Evolutionary conservation across 2,797 vertebrate species (phyloP), one percentile per base, ranked within the genome.

Genomic region (Sylvia borin): DNA sequence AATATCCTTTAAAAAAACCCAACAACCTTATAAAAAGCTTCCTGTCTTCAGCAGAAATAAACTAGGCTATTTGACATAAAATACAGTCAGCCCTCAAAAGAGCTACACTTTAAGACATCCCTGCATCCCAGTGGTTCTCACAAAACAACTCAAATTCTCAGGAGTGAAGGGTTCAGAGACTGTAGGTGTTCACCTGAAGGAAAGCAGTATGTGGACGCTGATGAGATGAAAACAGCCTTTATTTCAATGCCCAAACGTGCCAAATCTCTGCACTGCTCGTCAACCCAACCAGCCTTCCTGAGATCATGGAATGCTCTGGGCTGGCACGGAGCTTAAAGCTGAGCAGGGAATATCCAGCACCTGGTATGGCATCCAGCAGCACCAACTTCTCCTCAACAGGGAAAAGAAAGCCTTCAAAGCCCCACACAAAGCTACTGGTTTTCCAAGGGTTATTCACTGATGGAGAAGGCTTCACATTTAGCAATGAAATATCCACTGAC

Each of bases 141-240:
- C 8, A 62, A 29, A 67, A 17, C 57, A 54, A 26, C 3, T 42
- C 21, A 10, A 29, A 45, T 10, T 27, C 73, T 29, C 45, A 10
- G 4, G 54, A 58, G 54, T 3, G 22, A 32, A 55, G 27, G 42
- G 12, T 57, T 25, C 58, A 40, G 10, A 32, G 26, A 13, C 3
- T n/a, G 42, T 1, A 43, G 34, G 4, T 25, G 38, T 40, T 9
- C 29, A 27, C 25, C 62, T 19, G 1, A 62, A 79, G 53, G 14
- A 48, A 71, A 31, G 38, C 47, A 51, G 26, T 1, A 20, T 0
- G 0, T 18, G 27, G 38, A 32, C 22, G 11, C 11, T 74, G 48
- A 6, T 1, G 4, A 29, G 1, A 27, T 0, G 4, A 29, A 57
- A 74, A 4, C 16, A 40, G 38, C 7, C 8, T 26, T 73, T 64